Percentiles rank a stretch among this genome's conserved stretches.
phyloP scores from a whole-genome alignment of 2,797 vertebrate genomes.

The Pseudotriccus pelzelni region DNA sequence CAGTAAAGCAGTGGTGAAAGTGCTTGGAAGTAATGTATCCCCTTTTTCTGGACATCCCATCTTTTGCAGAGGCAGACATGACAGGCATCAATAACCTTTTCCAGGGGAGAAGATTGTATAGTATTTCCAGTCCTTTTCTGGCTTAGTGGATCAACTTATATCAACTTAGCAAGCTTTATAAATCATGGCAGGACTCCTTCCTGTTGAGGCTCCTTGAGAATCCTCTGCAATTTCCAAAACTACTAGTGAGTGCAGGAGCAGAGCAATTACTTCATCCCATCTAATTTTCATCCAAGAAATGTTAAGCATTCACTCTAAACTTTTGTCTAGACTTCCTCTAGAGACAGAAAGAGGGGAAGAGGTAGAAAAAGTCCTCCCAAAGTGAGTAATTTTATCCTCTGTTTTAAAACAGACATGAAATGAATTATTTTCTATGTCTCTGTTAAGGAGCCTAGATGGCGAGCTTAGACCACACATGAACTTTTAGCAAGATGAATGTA shows the following conservation, averaged over 20 bases:
- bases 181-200: background rate
- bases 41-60: background rate
- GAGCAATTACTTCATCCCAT: background rate
- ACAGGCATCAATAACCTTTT: background rate
- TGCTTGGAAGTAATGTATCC: background rate
- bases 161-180: background rate
- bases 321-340: background rate
- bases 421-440: background rate
- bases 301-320: background rate
- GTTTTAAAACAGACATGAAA: conserved; percentile 2
- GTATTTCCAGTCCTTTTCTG: background rate
- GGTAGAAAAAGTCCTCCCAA: background rate
- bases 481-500: conserved; percentile 17
- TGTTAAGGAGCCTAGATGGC: conserved; percentile 50
- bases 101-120: background rate
- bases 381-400: background rate
- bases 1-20: background rate
- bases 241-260: background rate
- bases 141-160: background rate
- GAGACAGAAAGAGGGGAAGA: background rate
- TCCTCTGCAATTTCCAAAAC: background rate
- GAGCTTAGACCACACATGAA: conserved; percentile 62
- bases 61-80: background rate
- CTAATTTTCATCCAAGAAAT: background rate
- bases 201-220: background rate